Conservation (phyloP, 2,113 vertebrate genomes). For the Fulmarus glacialis region DNA sequence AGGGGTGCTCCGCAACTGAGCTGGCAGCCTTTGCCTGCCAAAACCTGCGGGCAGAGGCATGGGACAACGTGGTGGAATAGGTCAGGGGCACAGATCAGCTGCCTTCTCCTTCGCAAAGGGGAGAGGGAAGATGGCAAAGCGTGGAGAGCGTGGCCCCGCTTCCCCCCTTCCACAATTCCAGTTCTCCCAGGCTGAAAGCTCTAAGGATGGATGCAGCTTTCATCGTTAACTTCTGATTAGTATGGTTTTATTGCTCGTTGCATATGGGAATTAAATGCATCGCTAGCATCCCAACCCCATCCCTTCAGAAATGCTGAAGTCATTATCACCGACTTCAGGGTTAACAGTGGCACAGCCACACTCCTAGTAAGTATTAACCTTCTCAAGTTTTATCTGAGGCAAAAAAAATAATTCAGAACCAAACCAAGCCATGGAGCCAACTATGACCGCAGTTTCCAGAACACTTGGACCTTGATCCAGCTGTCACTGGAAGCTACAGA, state of each 20-base stretch:
- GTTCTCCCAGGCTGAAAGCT: not conserved
- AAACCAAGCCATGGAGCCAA: not conserved
- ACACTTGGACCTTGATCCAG: not conserved
- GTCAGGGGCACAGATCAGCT: not conserved
- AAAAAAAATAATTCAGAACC: not conserved
- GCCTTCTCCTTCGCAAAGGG: not conserved
- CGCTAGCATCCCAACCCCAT: not conserved
- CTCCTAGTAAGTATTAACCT: not conserved
- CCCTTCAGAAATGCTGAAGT: not conserved
- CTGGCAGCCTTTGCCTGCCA: not conserved
- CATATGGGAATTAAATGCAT: not conserved
- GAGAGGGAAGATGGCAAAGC: not conserved
- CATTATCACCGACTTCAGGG: not conserved
- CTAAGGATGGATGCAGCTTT: not conserved
- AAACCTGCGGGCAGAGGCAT: fast-evolving
- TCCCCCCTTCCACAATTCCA: not conserved
- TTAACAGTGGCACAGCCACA: not conserved
- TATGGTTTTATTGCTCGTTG: conserved; percentile 8
- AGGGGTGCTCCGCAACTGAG: not conserved
- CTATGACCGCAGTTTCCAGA: not conserved
- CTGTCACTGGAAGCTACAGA: not conserved
- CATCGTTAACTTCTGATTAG: not conserved
- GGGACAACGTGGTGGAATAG: not conserved
- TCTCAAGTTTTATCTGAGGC: not conserved
- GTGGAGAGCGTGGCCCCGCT: not conserved